A percentile compares a stretch with the other conserved stretches of the same genome.
These are phyloP conservation scores for Choristoneura rosaceana DNA, from an alignment of 2,888 invertebrate genomes.

Conservation along the genomic window DNA sequence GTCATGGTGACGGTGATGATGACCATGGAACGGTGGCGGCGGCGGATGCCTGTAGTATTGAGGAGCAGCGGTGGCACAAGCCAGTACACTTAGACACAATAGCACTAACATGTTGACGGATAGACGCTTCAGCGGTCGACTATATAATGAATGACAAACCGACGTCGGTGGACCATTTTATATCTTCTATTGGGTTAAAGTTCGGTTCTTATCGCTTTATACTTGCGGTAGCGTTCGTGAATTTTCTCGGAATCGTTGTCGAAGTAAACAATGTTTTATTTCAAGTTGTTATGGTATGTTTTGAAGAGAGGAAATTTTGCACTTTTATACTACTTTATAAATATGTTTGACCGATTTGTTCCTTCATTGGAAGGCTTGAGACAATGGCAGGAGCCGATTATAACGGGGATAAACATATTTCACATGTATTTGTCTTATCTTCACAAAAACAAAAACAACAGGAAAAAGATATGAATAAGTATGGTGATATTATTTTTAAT, in stretches of 20 bases:
- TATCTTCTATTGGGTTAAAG: conserved; percentile 33
- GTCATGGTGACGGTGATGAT: conserved; percentile 24
- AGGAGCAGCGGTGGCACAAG: conserved; percentile 65
- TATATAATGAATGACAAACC: conserved; percentile 3
- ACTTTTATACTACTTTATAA: neutral
- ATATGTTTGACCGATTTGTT: too few species aligned
- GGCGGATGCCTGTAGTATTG: conserved; percentile 46
- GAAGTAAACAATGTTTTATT: neutral
- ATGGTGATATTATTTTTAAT: too few species aligned
- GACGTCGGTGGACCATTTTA: conserved; percentile 18
- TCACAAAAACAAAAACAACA: too few species aligned
- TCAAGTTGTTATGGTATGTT: neutral
- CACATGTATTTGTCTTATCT: too few species aligned
- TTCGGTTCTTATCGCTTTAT: conserved; percentile 31
- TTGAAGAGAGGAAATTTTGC: neutral
- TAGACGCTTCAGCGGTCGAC: conserved; percentile 17
- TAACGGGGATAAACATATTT: neutral
- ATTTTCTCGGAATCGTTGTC: conserved; percentile 13
- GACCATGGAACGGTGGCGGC: conserved; percentile 32
- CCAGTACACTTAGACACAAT: conserved; percentile 57
- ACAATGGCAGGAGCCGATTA: neutral
- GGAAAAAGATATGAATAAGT: too few species aligned
- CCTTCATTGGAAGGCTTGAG: too few species aligned
- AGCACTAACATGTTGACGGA: conserved; percentile 60
- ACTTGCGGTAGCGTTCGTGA: conserved; percentile 28